A percentile compares a stretch with the other conserved stretches of the same genome.
These are phyloP conservation scores for Acanthococcus lagerstroemiae DNA, from an alignment of 2,888 invertebrate genomes.

Conservation along the genomic window DNA sequence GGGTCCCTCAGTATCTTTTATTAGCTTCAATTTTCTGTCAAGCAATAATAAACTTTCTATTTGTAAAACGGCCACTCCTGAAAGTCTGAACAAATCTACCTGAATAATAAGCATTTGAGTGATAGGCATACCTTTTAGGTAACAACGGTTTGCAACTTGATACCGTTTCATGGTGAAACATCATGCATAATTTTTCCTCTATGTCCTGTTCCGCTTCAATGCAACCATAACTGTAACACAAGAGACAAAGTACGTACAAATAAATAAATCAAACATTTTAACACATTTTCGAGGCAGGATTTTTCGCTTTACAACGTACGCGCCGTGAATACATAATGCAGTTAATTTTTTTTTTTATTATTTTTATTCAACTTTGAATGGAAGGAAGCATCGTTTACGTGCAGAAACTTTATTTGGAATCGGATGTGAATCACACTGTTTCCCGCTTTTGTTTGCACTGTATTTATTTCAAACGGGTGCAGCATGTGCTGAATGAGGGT, in stretches of 20 bases:
- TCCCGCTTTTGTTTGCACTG: too few relatives aligned
- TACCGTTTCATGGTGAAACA: conserved; percentile 19
- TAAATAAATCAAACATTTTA: not conserved
- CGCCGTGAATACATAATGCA: not conserved
- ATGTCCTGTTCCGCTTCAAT: conserved; percentile 3
- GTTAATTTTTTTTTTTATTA: not conserved
- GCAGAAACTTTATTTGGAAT: too few relatives aligned
- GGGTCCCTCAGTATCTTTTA: too few relatives aligned
- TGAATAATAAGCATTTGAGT: too few relatives aligned
- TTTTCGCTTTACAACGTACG: not conserved
- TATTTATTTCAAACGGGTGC: too few relatives aligned
- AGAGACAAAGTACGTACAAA: not conserved
- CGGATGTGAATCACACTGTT: too few relatives aligned
- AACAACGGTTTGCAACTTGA: conserved; percentile 2
- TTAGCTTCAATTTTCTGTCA: too few relatives aligned
- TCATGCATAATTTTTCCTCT: conserved; percentile 7
- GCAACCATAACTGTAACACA: conserved; percentile 9
- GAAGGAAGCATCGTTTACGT: too few relatives aligned
- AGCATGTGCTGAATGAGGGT: too few relatives aligned
- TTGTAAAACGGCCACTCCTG: too few relatives aligned
- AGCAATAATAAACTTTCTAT: too few relatives aligned
- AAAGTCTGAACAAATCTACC: not conserved
- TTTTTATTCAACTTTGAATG: not conserved
- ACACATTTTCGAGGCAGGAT: not conserved
- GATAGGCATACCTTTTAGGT: conserved; percentile 17